Base-by-base conservation (phyloP, 2,888 invertebrate genomes). In the Chrysolina americana region DNA sequence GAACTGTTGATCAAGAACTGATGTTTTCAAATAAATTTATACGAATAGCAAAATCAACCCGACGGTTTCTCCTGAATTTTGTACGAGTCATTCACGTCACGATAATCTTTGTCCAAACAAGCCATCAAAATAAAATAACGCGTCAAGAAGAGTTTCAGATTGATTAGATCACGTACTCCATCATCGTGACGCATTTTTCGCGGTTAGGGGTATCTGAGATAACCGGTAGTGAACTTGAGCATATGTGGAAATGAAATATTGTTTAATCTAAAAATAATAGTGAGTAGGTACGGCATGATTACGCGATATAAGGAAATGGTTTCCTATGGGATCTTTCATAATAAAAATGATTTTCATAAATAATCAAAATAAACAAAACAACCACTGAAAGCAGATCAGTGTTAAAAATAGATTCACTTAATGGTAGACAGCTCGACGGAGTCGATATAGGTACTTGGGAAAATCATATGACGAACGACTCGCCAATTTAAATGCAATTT, bases 251-350 rank as follows among this genome's bases (percentile, higher is more conserved):
- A 53, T 53, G 11, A 11, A 53, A 3, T 53, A 44, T 44, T 13
- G 44, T 44, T 44, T 44, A 44, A 44, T 44, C 44, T 44, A 21
- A 21, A 53, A 53, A 53, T 53, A 53, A 53, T 53, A 53, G 53
- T 53, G 53, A 53, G 19, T 53, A 21, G 2, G 21, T 36, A 36
- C 28, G 19, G 17, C 17, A 21, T 53, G 53, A 53, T 53, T 53
- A 4, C 21, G 53, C 21, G 3, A 11, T 21, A 19, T 53, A 17
- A 53, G 53, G 53, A 53, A 53, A 53, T 10, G 53, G 10, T 13
- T 53, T 17, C 8, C 17, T 17, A 17, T 17, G 17, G 48, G 48
- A 50, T 50, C 19, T 53, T 53, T 53, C 53, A 53, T 53, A 53
- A 21, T 21, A 11, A 13, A 10, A 10, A 53, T 53, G 13, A 53